Base-by-base conservation (phyloP, 2,797 vertebrate species). In the Parotocinclus haroldoi region DNA sequence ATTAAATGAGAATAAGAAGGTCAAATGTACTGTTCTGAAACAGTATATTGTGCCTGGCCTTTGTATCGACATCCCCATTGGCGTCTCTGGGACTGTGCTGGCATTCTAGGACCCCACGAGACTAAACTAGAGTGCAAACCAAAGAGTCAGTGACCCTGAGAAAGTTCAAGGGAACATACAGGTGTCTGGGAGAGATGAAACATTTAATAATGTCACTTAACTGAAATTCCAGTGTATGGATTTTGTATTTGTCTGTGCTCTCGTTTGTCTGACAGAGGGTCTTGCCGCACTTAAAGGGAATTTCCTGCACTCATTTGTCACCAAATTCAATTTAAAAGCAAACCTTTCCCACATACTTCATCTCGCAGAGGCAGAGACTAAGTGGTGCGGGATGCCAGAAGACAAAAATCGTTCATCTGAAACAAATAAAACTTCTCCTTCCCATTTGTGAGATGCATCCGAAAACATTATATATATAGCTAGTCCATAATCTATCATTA, bases 291-390 rank as follows among this genome's bases (percentile, higher is more conserved):
- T 58, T 63, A 72, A 74, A 66, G 40, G 51, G 63, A 64, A 27
- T 61, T 19, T 36, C 56, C 51, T 60, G 55, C 65, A 65, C 46
- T 57, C 46, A 39, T 71, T 39, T 19, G 50, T 55, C 57, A 68
- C 59, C 17, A 39, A 65, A 68, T 75, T 70, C 44, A 55, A 78
- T 65, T 73, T 66, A 62, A 62, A 49, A 50, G 36, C n/a, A 52
- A 73, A 62, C 67, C 66, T 70, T 61, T 19, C 48, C 45, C 63
- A 46, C 39, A 42, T 50, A 53, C 58, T 65, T 65, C 45, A 53
- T 36, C 46, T 42, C 51, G 19, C 12, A 12, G 54, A 53, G 58
- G 44, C 13, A 38, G 16, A 38, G 40, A 37, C 8, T 14, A 1
- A 38, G 12, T 19, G 54, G 9, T 44, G 45, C 7, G 38, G 46